Evolutionary conservation across 2,797 vertebrate genomes (phyloP).

Genomic region (Gambelia wislizenii): DNA sequence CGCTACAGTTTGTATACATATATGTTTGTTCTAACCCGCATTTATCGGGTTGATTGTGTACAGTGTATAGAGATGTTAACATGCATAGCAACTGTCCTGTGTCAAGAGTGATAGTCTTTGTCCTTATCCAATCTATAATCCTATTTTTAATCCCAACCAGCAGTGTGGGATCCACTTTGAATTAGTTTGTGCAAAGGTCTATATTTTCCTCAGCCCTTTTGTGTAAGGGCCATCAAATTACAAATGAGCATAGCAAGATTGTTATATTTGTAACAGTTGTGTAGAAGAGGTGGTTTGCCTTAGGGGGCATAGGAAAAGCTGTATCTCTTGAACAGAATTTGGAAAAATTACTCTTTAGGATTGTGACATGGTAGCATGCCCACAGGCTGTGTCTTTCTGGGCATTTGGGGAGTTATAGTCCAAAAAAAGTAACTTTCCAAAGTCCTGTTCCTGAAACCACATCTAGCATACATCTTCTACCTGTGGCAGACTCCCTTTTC

Average conservation of each 20-base stretch:
- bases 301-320: neutral
- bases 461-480: neutral
- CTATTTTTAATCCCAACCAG: neutral
- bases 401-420: too few species aligned
- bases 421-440: too few species aligned
- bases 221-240: neutral
- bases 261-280: neutral
- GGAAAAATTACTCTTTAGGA: too few species aligned
- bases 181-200: neutral
- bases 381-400: too few species aligned
- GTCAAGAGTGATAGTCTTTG: constrained; percentile 53
- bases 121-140: neutral
- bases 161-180: neutral
- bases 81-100: constrained; percentile 31
- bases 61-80: constrained; percentile 71
- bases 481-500: too few species aligned
- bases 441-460: neutral
- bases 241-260: neutral
- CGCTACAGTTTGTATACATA: constrained; percentile 52
- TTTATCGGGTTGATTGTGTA: constrained; percentile 78
- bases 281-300: neutral
- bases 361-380: too few species aligned
- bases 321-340: neutral
- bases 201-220: neutral
- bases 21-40: constrained; percentile 77